phyloP scores from a whole-genome alignment of 2,797 vertebrate genomes.

The Myiotriccus ornatus region DNA sequence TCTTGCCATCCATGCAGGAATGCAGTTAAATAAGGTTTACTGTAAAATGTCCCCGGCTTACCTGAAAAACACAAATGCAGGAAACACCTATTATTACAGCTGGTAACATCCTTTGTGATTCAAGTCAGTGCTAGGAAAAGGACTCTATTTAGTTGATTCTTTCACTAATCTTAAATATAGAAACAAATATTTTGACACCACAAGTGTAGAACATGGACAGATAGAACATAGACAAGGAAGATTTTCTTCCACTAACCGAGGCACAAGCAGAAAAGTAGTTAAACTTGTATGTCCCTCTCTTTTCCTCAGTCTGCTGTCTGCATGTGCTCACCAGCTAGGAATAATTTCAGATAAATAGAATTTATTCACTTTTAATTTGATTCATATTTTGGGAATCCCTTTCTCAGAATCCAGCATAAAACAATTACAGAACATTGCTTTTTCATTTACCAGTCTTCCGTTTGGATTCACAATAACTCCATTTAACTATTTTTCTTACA shows the following conservation, averaged over 20 bases:
- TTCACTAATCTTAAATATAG: neutral
- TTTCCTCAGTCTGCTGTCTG: neutral
- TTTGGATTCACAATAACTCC: neutral
- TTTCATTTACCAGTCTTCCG: neutral
- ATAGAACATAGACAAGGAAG: neutral
- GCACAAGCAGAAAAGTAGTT: neutral
- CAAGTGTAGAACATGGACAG: neutral
- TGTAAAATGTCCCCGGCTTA: neutral
- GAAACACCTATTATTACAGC: neutral
- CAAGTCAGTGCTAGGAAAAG: neutral
- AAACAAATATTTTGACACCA: neutral
- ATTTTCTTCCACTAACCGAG: neutral
- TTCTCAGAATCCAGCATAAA: neutral
- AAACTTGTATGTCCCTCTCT: neutral
- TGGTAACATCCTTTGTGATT: neutral
- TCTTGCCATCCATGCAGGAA: neutral
- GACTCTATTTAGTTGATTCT: neutral
- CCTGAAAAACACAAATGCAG: neutral
- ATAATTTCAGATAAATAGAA: neutral
- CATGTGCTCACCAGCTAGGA: neutral
- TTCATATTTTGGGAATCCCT: neutral
- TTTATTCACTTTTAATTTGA: neutral
- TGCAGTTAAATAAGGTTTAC: neutral
- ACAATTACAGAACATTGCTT: neutral
- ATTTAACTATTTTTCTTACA: neutral